phyloP scores from a whole-genome alignment of 2,113 vertebrate genomes.

The Bufo bufo region DNA sequence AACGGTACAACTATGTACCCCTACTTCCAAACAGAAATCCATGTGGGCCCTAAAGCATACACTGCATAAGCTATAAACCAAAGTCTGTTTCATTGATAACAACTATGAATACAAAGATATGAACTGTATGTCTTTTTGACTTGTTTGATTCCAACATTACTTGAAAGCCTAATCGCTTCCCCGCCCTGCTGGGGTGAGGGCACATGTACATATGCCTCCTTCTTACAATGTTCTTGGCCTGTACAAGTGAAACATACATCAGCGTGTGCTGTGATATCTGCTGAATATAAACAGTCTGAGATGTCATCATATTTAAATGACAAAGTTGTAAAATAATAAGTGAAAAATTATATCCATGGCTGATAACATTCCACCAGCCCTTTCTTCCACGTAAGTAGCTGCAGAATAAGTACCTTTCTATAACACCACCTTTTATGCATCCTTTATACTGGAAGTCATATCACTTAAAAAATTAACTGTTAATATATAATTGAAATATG shows the following conservation, averaged over 20 bases:
- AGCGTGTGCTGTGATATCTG: background rate
- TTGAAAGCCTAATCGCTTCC: background rate
- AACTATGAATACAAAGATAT: background rate
- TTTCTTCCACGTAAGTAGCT: background rate
- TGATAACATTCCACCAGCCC: background rate
- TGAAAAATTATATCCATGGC: background rate
- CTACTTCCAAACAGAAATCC: too few species aligned
- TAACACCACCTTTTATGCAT: background rate
- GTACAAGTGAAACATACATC: background rate
- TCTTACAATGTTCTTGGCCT: background rate
- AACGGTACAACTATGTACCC: too few species aligned
- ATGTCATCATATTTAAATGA: background rate
- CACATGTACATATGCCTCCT: background rate
- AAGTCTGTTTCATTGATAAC: background rate
- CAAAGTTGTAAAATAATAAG: background rate
- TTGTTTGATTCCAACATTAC: background rate
- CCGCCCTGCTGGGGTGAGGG: background rate
- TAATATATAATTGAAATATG: background rate
- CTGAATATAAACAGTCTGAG: background rate
- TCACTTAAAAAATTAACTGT: background rate
- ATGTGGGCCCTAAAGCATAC: background rate
- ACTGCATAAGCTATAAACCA: background rate
- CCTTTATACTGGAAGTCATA: background rate
- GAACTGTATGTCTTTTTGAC: background rate
- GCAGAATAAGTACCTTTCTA: background rate